These are phyloP conservation scores for Malaclemys terrapin DNA, from an alignment of 2,113 vertebrate genomes.

Conservation along the genomic window DNA sequence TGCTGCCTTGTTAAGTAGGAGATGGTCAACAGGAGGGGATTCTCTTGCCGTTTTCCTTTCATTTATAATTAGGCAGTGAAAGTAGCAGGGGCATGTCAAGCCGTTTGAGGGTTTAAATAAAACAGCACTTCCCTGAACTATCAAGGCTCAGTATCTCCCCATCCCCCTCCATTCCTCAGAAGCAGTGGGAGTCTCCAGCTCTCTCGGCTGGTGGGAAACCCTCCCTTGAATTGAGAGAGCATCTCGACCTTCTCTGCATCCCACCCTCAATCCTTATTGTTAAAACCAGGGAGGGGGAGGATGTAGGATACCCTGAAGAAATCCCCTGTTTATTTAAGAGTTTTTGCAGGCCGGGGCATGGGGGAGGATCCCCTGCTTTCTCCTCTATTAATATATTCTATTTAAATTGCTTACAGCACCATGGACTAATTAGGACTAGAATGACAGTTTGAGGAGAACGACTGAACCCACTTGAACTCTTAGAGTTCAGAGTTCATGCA, in stretches of 20 bases:
- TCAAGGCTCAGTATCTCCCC: constrained; percentile 25
- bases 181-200: constrained; percentile 43
- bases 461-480: constrained; percentile 60
- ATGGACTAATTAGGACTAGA: constrained; percentile 64
- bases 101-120: constrained; percentile 65
- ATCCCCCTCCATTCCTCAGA: constrained; percentile 28
- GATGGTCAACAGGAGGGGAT: constrained; percentile 68
- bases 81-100: constrained; percentile 64
- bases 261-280: constrained; percentile 70
- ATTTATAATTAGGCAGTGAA: constrained; percentile 73
- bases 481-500: constrained; percentile 58
- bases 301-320: constrained; percentile 71
- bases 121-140: constrained; percentile 44
- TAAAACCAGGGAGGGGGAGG: constrained; percentile 58
- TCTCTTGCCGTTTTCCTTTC: constrained; percentile 66
- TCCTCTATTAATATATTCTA: constrained; percentile 77
- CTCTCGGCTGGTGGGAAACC: constrained; percentile 61
- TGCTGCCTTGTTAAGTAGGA: constrained; percentile 68
- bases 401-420: constrained; percentile 75
- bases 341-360: constrained; percentile 52
- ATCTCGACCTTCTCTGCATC: constrained; percentile 47
- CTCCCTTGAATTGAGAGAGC: constrained; percentile 58
- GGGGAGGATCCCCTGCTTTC: constrained; percentile 68
- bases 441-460: constrained; percentile 53
- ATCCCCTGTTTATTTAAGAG: constrained; percentile 73